Evolutionary conservation across 1,140 invertebrate species (phyloP).

Genomic region (Penaeus indicus): DNA sequence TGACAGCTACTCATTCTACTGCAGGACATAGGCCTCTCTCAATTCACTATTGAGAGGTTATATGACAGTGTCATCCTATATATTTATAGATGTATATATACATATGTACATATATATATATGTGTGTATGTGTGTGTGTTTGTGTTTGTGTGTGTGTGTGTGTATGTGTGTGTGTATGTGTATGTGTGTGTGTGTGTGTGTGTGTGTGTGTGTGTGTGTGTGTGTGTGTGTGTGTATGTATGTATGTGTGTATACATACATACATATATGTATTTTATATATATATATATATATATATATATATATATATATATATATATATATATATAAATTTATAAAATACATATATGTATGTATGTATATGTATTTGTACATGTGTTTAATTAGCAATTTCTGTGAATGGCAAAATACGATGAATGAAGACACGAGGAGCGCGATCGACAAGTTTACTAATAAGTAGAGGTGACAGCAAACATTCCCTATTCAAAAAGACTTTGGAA

Average conservation of each 20-base stretch:
- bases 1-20: too few species aligned
- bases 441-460: background rate
- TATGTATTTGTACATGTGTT: background rate
- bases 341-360: background rate
- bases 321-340: background rate
- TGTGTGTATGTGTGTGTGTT: too few species aligned
- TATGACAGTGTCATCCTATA: too few species aligned
- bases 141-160: too few species aligned
- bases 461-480: too few species aligned
- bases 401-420: background rate
- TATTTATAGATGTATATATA: too few species aligned
- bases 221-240: background rate
- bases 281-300: constrained; percentile 30
- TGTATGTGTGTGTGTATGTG: too few species aligned
- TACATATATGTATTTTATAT: constrained; percentile 14
- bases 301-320: constrained; percentile 9
- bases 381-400: background rate
- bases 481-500: too few species aligned
- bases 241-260: background rate
- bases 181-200: too few species aligned
- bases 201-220: background rate
- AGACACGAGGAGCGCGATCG: background rate
- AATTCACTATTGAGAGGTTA: too few species aligned
- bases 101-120: too few species aligned
- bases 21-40: too few species aligned